Conservation (phyloP, 2,797 vertebrate species). For the Lacerta bilineata region DNA sequence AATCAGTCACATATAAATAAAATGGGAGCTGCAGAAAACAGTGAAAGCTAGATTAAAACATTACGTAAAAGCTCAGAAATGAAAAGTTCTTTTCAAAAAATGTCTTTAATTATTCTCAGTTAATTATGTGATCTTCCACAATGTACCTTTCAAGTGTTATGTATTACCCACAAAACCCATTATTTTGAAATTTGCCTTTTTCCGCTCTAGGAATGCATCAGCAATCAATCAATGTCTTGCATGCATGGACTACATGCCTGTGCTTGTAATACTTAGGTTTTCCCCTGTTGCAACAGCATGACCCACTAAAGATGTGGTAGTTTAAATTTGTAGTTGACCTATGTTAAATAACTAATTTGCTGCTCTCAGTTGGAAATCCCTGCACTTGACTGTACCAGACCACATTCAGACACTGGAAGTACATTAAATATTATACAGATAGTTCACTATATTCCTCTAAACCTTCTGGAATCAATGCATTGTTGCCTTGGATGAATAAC, state of each 20-base stretch:
- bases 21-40: neutral
- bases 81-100: slow-evolving; percentile 8
- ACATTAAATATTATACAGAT: slow-evolving; percentile 7
- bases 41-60: neutral
- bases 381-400: slow-evolving; percentile 23
- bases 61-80: neutral
- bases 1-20: neutral
- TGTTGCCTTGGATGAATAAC: neutral
- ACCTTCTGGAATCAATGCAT: neutral
- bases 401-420: slow-evolving; percentile 11
- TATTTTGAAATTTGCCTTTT: neutral
- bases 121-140: neutral
- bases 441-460: neutral
- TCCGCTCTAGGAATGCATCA: neutral
- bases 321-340: slow-evolving; percentile 36
- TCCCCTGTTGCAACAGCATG: neutral
- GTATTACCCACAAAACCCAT: neutral
- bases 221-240: neutral
- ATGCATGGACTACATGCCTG: neutral
- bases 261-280: neutral
- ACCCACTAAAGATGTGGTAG: neutral
- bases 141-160: neutral
- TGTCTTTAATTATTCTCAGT: neutral
- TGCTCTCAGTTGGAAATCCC: slow-evolving; percentile 19
- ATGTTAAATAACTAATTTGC: slow-evolving; percentile 3